Conservation (phyloP, 2,797 vertebrate species). For the Myotis myotis region DNA sequence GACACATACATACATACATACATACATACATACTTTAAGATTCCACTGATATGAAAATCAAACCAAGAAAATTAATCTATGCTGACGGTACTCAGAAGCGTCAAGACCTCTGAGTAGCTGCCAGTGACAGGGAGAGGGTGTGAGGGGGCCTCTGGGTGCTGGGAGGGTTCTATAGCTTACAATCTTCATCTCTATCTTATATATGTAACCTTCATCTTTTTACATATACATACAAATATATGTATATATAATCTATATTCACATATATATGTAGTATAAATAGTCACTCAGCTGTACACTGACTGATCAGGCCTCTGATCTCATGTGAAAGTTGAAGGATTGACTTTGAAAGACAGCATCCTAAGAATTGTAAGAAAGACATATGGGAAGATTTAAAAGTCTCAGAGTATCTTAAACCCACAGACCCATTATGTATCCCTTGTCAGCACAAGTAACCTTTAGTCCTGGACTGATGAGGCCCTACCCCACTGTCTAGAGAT, state of each 20-base stretch:
- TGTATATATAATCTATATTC: not conserved
- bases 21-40: not conserved
- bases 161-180: not conserved
- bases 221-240: not conserved
- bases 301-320: not conserved
- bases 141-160: not conserved
- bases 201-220: not conserved
- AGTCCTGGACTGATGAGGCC: not conserved
- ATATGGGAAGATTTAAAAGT: not conserved
- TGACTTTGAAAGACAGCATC: not conserved
- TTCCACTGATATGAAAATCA: not conserved
- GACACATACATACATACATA: not conserved
- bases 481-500: not conserved
- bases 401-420: not conserved
- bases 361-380: too few species aligned
- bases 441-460: not conserved
- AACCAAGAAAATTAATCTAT: not conserved
- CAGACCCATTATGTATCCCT: not conserved
- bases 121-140: not conserved
- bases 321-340: not conserved
- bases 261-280: not conserved
- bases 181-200: not conserved
- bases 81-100: not conserved
- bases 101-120: not conserved
- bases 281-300: not conserved